Evolutionary conservation across 2,113 vertebrate genomes (phyloP).

Genomic region (Halichoerus grypus): DNA sequence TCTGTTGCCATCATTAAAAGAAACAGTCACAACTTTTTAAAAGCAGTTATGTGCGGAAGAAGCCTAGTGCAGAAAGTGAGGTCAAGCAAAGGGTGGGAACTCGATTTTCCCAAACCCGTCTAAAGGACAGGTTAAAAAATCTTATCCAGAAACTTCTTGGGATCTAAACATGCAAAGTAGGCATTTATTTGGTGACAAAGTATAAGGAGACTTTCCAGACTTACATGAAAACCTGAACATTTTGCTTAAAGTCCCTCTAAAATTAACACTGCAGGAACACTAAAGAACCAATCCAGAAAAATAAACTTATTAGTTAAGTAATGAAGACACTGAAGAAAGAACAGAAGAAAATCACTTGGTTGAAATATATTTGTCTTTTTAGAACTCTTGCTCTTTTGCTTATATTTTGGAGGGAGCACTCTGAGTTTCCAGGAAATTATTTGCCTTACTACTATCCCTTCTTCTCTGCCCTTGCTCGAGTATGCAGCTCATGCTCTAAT

Average conservation of each 20-base stretch:
- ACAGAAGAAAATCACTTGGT: conserved; percentile 5
- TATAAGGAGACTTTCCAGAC: neutral
- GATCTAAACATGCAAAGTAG: neutral
- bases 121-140: conserved; percentile 64
- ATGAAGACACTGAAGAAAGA: conserved; percentile 43
- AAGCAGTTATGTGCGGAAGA: conserved; percentile 79
- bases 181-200: neutral
- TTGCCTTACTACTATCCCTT: conserved; percentile 20
- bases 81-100: neutral
- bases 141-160: conserved; percentile 37
- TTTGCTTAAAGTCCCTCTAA: neutral
- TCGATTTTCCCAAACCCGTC: neutral
- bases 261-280: neutral
- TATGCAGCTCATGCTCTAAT: conserved; percentile 24
- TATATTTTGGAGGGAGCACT: neutral
- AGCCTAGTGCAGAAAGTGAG: conserved; percentile 61
- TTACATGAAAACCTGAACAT: neutral
- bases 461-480: neutral
- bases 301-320: conserved; percentile 1
- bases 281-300: neutral
- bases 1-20: conserved; percentile 84
- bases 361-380: conserved; percentile 61
- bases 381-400: conserved; percentile 11
- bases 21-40: conserved; percentile 76
- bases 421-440: conserved; percentile 61